Evolutionary conservation across 2,113 vertebrate genomes (phyloP), one percentile per base, ranked within the genome.

Genomic region (Scortum barcoo): DNA sequence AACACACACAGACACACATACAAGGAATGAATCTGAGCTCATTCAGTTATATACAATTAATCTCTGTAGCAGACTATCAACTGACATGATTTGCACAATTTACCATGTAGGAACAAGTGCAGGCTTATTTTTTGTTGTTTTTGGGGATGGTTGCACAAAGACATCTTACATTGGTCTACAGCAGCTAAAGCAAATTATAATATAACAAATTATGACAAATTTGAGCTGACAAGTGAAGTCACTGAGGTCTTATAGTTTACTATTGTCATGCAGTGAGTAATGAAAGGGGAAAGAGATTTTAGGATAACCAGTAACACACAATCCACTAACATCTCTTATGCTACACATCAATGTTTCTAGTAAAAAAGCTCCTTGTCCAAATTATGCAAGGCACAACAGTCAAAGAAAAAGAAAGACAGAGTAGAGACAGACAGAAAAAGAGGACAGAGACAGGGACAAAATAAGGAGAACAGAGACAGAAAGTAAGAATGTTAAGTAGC

Each of bases 81-180:
- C 22, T 54, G 46, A 51, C 9, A 1, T 48, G 20, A 19, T 57
- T 56, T 56, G 24, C 24, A 53, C 20, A 33, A 60, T 17, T 46
- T 20, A 28, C 16, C 24, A 7, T 16, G 10, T 9, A 63, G 61
- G 20, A 28, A 76, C 22, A 30, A n/a, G 24, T 61, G 11, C 30
- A 46, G 14, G 26, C 26, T 40, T 40, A 7, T 44, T 13, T 24
- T 61, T 3, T 38, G 7, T 4, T 42, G 33, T 61, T 62, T 54
- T 13, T 53, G 40, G 72, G 38, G 66, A 50, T 63, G 57, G 65
- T 11, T 62, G 57, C 57, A 82, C 16, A 76, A 69, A 69, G 19
- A 53, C 46, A 2, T 62, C 42, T 61, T 17, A 16, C 5, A 26
- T n/a, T 14, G 7, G 4, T 42, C 13, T 75, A 53, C 2, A 60